Percentiles rank a stretch among this genome's conserved stretches.
Evolutionary conservation across 2,797 vertebrate species (phyloP).

Genomic region (Notamacropus eugenii): DNA sequence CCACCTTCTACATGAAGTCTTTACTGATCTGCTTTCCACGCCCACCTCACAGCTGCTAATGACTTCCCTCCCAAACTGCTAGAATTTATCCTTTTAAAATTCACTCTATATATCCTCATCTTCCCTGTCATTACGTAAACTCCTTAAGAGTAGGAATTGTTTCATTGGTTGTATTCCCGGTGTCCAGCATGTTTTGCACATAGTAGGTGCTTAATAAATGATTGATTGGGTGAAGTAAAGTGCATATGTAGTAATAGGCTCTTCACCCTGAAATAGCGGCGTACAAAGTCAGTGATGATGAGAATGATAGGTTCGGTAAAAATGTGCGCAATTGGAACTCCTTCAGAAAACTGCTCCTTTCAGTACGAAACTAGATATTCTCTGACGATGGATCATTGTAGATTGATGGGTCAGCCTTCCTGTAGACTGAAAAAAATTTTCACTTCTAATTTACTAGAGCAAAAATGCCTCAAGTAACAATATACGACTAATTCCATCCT

Average conservation of each 20-base stretch:
- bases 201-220: background rate
- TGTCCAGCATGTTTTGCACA: background rate
- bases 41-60: background rate
- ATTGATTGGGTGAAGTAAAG: conserved; percentile 23
- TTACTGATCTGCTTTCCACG: background rate
- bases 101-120: background rate
- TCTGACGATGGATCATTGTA: conserved; percentile 22
- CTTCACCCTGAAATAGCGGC: conserved; percentile 15
- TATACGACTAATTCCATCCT: conserved; percentile 6
- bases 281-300: background rate
- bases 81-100: background rate
- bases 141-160: background rate
- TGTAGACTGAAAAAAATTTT: background rate
- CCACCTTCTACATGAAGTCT: background rate
- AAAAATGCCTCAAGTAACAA: background rate
- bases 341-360: conserved; percentile 19
- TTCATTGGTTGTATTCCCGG: background rate
- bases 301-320: background rate
- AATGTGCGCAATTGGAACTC: background rate
- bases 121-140: background rate
- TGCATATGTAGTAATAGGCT: conserved; percentile 7
- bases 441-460: background rate
- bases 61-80: background rate
- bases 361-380: background rate
- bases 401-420: conserved; percentile 22